Evolutionary conservation across 2,888 invertebrate species (phyloP), one percentile per base, ranked within the genome.

Genomic region (Polydrusus tereticollis): DNA sequence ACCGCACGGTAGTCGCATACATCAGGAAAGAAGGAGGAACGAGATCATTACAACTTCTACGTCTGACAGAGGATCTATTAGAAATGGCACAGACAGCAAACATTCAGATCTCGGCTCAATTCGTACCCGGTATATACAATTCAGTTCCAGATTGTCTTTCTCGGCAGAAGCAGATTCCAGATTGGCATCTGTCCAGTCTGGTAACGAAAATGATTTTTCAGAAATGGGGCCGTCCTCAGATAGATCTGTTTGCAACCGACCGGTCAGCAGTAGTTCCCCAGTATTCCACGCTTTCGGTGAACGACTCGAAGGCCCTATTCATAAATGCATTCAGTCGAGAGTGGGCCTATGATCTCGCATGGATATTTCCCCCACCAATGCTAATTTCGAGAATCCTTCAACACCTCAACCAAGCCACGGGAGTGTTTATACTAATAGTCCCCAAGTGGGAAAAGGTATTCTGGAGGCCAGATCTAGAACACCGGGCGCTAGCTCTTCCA

Each of bases 351-450:
- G 14, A 59, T 2, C 60, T 72, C 8, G 74, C 72, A 0, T 81
- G 81, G 75, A 67, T 80, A 7, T 81, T 81, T 60, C 82, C 81
- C 1, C 81, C 80, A 6, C 81, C 80, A 6, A 52, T 72, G 10
- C 72, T 80, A 12, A 76, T 80, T 12, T 78, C 79, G 2, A 59
- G 72, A 50, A 76, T 80, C 0, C 71, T 78, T 6, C 62, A 70
- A 20, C 79, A 80, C 43, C 70, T 78, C n/a, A 77, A 77, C 67
- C 10, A 18, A 23, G 71, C 78, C n/a, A 59, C 38, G 47, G 78
- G 80, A 21, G 29, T 52, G 10, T 80, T 76, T 62, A 72, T 80
- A 6, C n/a, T 81, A 33, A 74, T 81, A 29, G 77, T 72, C 8
- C 73, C 72, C 10, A 76, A 78, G 29, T 75, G 78, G 58, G 21